Evolutionary conservation across 2,888 invertebrate species (phyloP).

Genomic region (Agrochola litura): DNA sequence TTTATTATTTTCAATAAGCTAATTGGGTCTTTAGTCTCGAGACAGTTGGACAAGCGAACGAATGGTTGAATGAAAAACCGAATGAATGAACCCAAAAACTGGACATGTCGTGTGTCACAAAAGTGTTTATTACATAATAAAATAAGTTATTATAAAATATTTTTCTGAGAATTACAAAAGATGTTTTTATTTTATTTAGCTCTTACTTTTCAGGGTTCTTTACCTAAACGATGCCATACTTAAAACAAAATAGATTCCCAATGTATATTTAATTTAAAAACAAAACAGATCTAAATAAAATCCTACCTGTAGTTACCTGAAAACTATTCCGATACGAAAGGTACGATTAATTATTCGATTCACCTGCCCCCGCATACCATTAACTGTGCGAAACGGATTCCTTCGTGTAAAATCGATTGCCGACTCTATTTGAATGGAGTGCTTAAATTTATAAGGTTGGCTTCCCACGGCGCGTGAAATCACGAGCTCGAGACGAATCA

Average conservation of each 20-base stretch:
- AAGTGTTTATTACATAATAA: background rate
- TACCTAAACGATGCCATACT: background rate
- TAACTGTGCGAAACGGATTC: slow-evolving; percentile 43
- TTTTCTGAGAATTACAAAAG: background rate
- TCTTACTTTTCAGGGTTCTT: background rate
- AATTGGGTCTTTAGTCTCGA: background rate
- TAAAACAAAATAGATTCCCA: background rate
- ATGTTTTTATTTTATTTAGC: background rate
- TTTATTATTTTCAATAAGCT: slow-evolving; percentile 25
- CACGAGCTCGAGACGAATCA: background rate
- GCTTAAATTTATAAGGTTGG: slow-evolving; percentile 20
- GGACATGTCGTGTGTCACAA: background rate
- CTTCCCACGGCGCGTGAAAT: background rate
- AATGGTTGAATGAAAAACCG: slow-evolving; percentile 5
- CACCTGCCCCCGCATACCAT: slow-evolving; percentile 57
- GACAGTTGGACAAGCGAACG: slow-evolving; percentile 14
- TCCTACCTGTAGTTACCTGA: background rate
- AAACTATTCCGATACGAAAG: slow-evolving; percentile 45
- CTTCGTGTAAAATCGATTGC: slow-evolving; percentile 31
- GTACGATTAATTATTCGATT: slow-evolving; percentile 50
- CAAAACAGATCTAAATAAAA: slow-evolving; percentile 10
- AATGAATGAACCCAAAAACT: slow-evolving; percentile 1
- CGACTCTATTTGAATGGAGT: slow-evolving; percentile 34
- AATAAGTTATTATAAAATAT: background rate
- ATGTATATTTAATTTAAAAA: background rate